Evolutionary conservation across 2,888 invertebrate species (phyloP).

Genomic region (Heliconius sara): DNA sequence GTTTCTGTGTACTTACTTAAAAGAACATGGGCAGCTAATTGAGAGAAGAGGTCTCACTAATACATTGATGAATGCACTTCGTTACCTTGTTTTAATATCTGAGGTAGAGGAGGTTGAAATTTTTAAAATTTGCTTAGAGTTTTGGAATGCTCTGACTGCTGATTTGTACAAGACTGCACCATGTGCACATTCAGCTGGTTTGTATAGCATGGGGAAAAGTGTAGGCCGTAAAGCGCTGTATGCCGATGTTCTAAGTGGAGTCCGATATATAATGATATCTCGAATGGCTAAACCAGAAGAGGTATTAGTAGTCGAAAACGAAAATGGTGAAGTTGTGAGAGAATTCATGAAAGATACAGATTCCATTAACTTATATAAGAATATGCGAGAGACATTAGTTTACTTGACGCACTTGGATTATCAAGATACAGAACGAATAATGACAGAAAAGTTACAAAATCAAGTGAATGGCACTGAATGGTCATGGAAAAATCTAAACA

Average conservation of each 20-base stretch:
- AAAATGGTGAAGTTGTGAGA: conserved; percentile 99
- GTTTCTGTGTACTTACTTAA: conserved; percentile 97
- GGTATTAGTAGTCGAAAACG: conserved; percentile 99
- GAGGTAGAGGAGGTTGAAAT: conserved; percentile 99
- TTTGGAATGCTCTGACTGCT: conserved; percentile 97
- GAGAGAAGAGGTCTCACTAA: conserved; percentile 92
- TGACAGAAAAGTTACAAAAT: conserved; percentile 99
- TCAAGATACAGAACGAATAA: conserved; percentile 98
- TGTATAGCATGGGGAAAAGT: conserved; percentile 72
- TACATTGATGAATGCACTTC: conserved; percentile 91
- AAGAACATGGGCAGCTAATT: conserved; percentile 96
- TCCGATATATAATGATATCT: conserved; percentile 98
- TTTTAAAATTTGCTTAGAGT: conserved; percentile 99
- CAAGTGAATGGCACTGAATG: conserved; percentile 99
- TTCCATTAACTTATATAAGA: conserved; percentile 99
- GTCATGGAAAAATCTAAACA: conserved; percentile 99
- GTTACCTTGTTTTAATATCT: conserved; percentile 95
- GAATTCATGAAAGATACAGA: conserved; percentile 99
- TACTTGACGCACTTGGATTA: conserved; percentile 99
- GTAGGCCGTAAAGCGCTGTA: conserved; percentile 88
- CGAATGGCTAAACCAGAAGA: conserved; percentile 99
- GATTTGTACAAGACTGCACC: conserved; percentile 96
- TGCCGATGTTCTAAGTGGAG: conserved; percentile 91
- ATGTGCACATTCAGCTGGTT: conserved; percentile 81
- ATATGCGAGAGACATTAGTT: conserved; percentile 98